Evolutionary conservation across 2,888 invertebrate genomes (phyloP).

Genomic region (Dryobotodes eremita): DNA sequence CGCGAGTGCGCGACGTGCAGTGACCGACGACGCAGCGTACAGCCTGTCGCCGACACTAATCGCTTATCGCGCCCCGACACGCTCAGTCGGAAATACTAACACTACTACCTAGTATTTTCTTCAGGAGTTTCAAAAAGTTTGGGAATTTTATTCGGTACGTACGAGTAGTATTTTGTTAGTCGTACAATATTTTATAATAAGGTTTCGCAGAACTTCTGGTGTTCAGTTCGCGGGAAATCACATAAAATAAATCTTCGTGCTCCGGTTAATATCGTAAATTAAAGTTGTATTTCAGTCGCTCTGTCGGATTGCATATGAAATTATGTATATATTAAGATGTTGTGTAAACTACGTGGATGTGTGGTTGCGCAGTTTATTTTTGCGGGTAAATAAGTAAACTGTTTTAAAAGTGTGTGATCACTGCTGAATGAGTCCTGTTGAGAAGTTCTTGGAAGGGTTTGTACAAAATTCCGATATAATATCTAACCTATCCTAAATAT

Average conservation of each 20-base stretch:
- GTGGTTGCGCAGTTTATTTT: slow-evolving; percentile 10
- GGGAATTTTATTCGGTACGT: slow-evolving; percentile 43
- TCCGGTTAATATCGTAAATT: slow-evolving; percentile 62
- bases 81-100: slow-evolving; percentile 9
- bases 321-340: slow-evolving; percentile 21
- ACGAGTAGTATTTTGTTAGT: slow-evolving; percentile 39
- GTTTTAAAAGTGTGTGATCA: slow-evolving; percentile 7
- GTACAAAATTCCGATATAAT: background rate
- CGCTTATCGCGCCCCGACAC: slow-evolving; percentile 57
- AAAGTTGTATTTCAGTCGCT: slow-evolving; percentile 57
- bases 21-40: slow-evolving; percentile 10
- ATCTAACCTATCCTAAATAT: too few relatives aligned
- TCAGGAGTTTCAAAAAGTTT: slow-evolving; percentile 49
- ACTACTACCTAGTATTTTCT: slow-evolving; percentile 20
- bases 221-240: slow-evolving; percentile 50
- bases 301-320: slow-evolving; percentile 34
- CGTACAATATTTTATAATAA: slow-evolving; percentile 23
- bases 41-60: slow-evolving; percentile 36
- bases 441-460: slow-evolving; percentile 14
- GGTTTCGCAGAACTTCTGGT: slow-evolving; percentile 37
- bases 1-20: slow-evolving; percentile 19
- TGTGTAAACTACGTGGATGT: slow-evolving; percentile 30
- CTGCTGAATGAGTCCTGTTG: background rate
- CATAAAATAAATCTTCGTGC: slow-evolving; percentile 58
- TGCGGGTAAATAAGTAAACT: slow-evolving; percentile 1